Percentiles rank a stretch among this genome's conserved stretches.
Conservation (phyloP, 1,140 invertebrate species). For the Pararge aegeria region DNA sequence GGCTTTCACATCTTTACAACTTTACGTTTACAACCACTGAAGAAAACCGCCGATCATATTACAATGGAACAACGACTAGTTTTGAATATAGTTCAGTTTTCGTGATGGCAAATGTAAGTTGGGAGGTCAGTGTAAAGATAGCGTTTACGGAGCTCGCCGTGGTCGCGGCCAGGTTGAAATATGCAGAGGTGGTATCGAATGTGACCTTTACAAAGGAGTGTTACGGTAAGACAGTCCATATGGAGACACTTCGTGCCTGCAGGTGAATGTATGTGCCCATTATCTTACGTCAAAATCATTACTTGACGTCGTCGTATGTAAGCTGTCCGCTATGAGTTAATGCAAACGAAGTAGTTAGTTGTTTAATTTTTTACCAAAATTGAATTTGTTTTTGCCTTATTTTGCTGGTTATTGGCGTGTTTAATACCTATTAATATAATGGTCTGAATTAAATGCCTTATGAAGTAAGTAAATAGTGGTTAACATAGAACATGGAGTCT, state of each 20-base stretch:
- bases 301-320: too few relatives aligned
- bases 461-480: too few relatives aligned
- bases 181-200: conserved; percentile 72
- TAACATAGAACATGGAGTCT: too few relatives aligned
- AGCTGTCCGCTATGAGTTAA: too few relatives aligned
- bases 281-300: conserved; percentile 8
- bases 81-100: conserved; percentile 17
- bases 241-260: conserved; percentile 53
- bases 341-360: too few relatives aligned
- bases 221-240: conserved; percentile 64
- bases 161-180: conserved; percentile 66
- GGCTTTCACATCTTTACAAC: conserved; percentile 54
- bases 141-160: conserved; percentile 63
- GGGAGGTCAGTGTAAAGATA: conserved; percentile 64
- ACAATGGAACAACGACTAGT: conserved; percentile 22
- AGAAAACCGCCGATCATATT: conserved; percentile 9
- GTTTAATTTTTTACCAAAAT: too few relatives aligned
- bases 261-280: conserved; percentile 39
- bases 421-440: too few relatives aligned
- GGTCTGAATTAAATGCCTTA: too few relatives aligned
- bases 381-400: too few relatives aligned
- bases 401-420: too few relatives aligned
- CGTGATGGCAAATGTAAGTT: conserved; percentile 30
- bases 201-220: conserved; percentile 64
- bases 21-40: conserved; percentile 14